Evolutionary conservation across 2,113 vertebrate genomes (phyloP).

Genomic region (Oophaga pumilio): DNA sequence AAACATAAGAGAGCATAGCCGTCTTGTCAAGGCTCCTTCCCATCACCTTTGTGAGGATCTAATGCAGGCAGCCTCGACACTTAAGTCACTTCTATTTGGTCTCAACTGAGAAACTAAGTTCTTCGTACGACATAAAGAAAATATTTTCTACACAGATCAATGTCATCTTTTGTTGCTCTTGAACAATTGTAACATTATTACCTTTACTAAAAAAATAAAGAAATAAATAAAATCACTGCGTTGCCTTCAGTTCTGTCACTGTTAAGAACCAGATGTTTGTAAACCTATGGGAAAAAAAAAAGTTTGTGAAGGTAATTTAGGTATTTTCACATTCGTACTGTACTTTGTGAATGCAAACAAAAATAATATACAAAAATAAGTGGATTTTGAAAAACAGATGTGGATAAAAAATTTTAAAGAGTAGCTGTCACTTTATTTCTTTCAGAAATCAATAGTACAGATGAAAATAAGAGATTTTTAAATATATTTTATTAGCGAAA

Average conservation of each 20-base stretch:
- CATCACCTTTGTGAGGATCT: background rate
- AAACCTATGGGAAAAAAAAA: background rate
- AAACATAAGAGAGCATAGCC: background rate
- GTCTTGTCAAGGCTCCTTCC: background rate
- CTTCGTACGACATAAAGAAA: background rate
- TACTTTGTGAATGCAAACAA: background rate
- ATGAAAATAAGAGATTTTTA: too few species aligned
- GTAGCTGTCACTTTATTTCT: too few species aligned
- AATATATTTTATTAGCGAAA: too few species aligned
- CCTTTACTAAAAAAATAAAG: background rate
- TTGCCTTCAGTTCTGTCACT: background rate
- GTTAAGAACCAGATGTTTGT: background rate
- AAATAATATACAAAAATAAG: too few species aligned
- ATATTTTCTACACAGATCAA: conserved; percentile 10
- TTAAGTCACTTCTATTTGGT: conserved; percentile 24
- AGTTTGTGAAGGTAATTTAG: background rate
- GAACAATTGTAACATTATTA: conserved; percentile 23
- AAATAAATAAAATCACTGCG: too few species aligned
- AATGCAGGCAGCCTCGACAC: conserved; percentile 4
- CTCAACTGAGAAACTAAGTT: background rate
- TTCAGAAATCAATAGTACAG: too few species aligned
- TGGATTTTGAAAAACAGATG: too few species aligned
- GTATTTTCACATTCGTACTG: background rate
- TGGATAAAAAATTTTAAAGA: too few species aligned
- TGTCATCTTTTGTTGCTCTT: conserved; percentile 9